A percentile compares a stretch with the other conserved stretches of the same genome.
Conservation (phyloP, 1,140 invertebrate species). For the Trinorchestia longiramus region DNA sequence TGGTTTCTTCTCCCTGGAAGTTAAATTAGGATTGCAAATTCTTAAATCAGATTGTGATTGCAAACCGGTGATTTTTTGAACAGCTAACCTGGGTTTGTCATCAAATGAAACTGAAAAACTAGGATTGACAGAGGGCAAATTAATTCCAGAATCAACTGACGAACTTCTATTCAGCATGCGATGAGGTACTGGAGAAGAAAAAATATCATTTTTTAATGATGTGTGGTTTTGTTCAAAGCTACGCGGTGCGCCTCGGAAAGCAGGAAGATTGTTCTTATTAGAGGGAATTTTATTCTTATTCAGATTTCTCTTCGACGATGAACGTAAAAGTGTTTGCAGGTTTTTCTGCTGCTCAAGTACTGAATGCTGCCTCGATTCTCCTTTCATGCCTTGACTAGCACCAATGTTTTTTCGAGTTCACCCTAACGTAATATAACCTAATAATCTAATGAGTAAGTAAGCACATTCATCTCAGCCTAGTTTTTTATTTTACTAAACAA, state of each 20-base stretch:
- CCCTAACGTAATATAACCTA: neutral
- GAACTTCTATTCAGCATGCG: neutral
- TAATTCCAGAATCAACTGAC: neutral
- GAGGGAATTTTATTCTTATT: neutral
- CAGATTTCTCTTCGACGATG: neutral
- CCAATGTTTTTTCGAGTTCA: neutral
- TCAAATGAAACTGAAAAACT: neutral
- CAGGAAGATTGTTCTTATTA: neutral
- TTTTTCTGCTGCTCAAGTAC: neutral
- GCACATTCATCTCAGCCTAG: neutral
- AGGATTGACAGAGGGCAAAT: neutral
- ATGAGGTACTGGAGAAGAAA: neutral
- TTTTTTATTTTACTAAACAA: neutral
- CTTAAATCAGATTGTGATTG: neutral
- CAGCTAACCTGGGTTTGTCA: neutral
- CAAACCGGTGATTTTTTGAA: neutral
- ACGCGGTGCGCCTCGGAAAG: neutral
- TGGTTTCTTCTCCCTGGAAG: neutral
- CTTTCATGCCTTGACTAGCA: constrained; percentile 18
- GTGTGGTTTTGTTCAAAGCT: neutral
- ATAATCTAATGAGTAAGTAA: neutral
- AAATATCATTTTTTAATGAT: neutral
- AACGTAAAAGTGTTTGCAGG: neutral
- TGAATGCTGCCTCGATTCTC: neutral
- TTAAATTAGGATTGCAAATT: neutral